Evolutionary conservation across 2,888 invertebrate genomes (phyloP).

Genomic region (Drosophila limbata): DNA sequence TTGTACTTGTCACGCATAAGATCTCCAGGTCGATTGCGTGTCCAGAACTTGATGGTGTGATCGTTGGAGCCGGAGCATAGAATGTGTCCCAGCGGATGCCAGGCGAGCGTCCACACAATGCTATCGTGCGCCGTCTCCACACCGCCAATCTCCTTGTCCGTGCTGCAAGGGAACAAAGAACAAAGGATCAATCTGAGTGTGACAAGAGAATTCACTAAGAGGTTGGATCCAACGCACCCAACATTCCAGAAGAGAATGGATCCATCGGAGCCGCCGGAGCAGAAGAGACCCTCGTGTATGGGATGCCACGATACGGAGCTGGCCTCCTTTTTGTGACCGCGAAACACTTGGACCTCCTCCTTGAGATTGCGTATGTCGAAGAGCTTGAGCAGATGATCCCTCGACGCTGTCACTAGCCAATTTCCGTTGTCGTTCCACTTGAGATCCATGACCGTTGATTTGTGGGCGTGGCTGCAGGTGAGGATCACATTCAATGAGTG

Average conservation of each 20-base stretch:
- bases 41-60: slow-evolving; percentile 99
- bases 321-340: slow-evolving; percentile 99
- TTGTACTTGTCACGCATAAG: slow-evolving; percentile 99
- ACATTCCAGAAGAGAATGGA: slow-evolving; percentile 99
- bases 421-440: slow-evolving; percentile 99
- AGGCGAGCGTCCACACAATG: slow-evolving; percentile 99
- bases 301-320: slow-evolving; percentile 99
- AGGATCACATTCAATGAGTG: not conserved
- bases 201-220: not conserved
- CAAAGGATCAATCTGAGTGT: not conserved
- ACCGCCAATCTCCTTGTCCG: slow-evolving; percentile 98
- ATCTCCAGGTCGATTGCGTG: slow-evolving; percentile 98
- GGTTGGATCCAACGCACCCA: slow-evolving; percentile 87
- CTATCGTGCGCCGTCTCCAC: slow-evolving; percentile 99
- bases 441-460: slow-evolving; percentile 99
- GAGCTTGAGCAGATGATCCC: slow-evolving; percentile 98
- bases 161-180: slow-evolving; percentile 86
- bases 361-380: slow-evolving; percentile 98
- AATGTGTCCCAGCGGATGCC: slow-evolving; percentile 99
- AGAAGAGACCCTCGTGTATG: slow-evolving; percentile 97
- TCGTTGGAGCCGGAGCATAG: slow-evolving; percentile 99
- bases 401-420: slow-evolving; percentile 99
- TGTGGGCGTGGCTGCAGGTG: slow-evolving; percentile 94
- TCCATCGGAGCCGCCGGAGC: slow-evolving; percentile 99
- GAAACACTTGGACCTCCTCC: slow-evolving; percentile 97